Conservation (phyloP, 2,113 vertebrate genomes). For the Aviceda subcristata region DNA sequence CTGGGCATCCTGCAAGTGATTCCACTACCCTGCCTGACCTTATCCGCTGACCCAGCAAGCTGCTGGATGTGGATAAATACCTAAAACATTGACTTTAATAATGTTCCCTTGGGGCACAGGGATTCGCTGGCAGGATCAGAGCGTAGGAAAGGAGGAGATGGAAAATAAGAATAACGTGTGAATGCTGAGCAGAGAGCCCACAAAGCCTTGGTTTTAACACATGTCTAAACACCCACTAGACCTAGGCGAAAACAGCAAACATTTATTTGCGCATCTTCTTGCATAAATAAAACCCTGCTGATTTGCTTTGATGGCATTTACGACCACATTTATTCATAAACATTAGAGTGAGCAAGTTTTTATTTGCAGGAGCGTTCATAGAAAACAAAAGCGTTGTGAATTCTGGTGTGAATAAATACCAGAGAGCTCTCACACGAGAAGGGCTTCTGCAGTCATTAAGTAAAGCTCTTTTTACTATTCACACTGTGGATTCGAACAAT, state of each 20-base stretch:
- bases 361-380: conserved; percentile 44
- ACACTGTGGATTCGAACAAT: conserved; percentile 25
- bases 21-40: not conserved
- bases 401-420: conserved; percentile 57
- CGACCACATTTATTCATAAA: conserved; percentile 54
- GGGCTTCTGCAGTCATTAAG: conserved; percentile 48
- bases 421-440: conserved; percentile 33
- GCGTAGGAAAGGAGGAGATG: not conserved
- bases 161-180: not conserved
- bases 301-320: conserved; percentile 65
- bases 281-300: conserved; percentile 63
- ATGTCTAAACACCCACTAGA: not conserved
- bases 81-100: not conserved
- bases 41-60: not conserved
- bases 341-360: conserved; percentile 66
- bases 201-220: not conserved
- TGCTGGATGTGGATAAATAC: not conserved
- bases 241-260: conserved; percentile 44
- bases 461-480: conserved; percentile 57
- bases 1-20: not conserved
- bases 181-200: not conserved
- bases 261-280: conserved; percentile 55
- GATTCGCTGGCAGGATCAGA: not conserved
- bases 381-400: conserved; percentile 59
- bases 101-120: not conserved